A percentile compares a stretch with the other conserved stretches of the same genome.
Conservation (phyloP, 2,888 invertebrate species). For the Lamproptera curius region DNA sequence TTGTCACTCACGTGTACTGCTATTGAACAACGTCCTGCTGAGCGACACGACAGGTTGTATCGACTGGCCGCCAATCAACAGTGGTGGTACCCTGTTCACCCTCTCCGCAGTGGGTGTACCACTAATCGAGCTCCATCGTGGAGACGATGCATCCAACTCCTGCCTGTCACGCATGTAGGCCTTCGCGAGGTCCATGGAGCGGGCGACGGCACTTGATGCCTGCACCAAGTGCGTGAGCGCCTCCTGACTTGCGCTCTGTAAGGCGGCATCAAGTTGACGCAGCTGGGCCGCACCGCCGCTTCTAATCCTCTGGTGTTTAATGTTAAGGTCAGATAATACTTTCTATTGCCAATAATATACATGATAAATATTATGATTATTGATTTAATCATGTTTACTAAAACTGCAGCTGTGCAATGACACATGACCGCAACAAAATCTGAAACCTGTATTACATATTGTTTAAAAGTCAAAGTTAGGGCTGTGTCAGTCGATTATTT, state of each 20-base stretch:
- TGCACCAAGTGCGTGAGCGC: slow-evolving; percentile 54
- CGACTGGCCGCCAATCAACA: slow-evolving; percentile 58
- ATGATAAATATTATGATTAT: too few species aligned
- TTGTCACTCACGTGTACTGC: slow-evolving; percentile 40
- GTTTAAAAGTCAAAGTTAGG: too few species aligned
- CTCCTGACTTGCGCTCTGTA: slow-evolving; percentile 53
- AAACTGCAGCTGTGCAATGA: too few species aligned
- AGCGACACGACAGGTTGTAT: slow-evolving; percentile 66
- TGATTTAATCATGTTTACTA: too few species aligned
- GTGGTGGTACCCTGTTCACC: slow-evolving; percentile 57
- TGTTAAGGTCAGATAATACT: too few species aligned
- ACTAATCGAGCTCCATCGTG: slow-evolving; percentile 54
- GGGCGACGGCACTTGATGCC: slow-evolving; percentile 55
- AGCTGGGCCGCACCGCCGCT: slow-evolving; percentile 48
- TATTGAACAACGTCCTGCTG: slow-evolving; percentile 49
- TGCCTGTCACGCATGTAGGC: slow-evolving; percentile 42
- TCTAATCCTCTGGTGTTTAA: slow-evolving; percentile 43
- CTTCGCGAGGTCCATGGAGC: slow-evolving; percentile 50
- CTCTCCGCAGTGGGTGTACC: slow-evolving; percentile 48
- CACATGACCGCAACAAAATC: too few species aligned
- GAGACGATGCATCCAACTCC: slow-evolving; percentile 42
- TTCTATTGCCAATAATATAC: too few species aligned
- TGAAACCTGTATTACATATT: too few species aligned
- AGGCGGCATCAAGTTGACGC: slow-evolving; percentile 47
- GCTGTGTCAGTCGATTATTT: too few species aligned